These are phyloP conservation scores for Chaetogeoica ovagalla DNA, from an alignment of 2,888 invertebrate species.

Conservation along the genomic window DNA sequence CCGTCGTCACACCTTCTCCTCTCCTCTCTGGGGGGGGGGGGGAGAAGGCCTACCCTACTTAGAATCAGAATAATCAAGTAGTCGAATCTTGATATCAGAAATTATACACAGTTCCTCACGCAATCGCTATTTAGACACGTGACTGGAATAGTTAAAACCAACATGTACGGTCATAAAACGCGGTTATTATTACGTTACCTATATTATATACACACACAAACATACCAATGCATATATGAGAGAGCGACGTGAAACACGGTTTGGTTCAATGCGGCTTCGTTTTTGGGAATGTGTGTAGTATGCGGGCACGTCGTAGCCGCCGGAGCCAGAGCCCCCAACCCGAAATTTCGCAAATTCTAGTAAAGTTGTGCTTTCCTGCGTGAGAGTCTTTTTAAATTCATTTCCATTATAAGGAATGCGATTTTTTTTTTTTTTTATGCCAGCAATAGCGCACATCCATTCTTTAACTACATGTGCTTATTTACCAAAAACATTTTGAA, in stretches of 20 bases:
- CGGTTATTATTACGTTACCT: slow-evolving; percentile 20
- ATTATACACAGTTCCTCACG: slow-evolving; percentile 51
- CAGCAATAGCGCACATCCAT: too few relatives aligned
- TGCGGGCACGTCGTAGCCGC: too few relatives aligned
- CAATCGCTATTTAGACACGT: slow-evolving; percentile 44
- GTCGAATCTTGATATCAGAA: slow-evolving; percentile 49
- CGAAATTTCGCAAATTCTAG: too few relatives aligned
- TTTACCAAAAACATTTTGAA: too few relatives aligned
- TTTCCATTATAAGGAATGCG: too few relatives aligned
- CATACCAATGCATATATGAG: neutral
- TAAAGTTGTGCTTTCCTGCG: too few relatives aligned
- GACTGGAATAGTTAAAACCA: slow-evolving; percentile 45
- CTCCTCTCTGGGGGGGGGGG: too few relatives aligned
- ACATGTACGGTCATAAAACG: slow-evolving; percentile 40
- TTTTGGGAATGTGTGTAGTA: neutral
- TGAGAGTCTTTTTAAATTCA: too few relatives aligned
- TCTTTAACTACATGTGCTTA: too few relatives aligned
- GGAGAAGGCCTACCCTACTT: slow-evolving; percentile 11
- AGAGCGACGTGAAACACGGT: slow-evolving; percentile 19
- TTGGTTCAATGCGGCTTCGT: slow-evolving; percentile 31
- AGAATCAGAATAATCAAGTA: slow-evolving; percentile 43
- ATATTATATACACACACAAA: too few relatives aligned
- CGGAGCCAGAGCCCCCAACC: too few relatives aligned
- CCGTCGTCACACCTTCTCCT: neutral
- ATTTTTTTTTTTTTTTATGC: too few relatives aligned